These are phyloP conservation scores for Brachyalestes nurse DNA, from an alignment of 2,797 vertebrate species.

Conservation along the genomic window DNA sequence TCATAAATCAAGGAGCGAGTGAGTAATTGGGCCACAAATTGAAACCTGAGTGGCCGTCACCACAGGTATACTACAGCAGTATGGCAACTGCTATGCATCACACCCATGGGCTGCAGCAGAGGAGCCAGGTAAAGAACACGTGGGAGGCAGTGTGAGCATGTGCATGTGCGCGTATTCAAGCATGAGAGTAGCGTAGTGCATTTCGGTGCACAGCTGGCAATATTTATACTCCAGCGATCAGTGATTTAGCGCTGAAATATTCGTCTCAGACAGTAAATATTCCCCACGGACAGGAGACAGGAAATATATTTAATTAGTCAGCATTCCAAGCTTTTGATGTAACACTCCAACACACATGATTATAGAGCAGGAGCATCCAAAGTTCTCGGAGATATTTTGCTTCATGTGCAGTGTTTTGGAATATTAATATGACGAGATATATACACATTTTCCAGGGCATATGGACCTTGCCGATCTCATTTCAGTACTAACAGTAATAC, in stretches of 20 bases:
- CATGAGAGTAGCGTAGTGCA: neutral
- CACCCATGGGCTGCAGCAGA: constrained; percentile 19
- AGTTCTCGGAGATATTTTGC: neutral
- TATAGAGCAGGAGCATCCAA: neutral
- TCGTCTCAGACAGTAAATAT: neutral
- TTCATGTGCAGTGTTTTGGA: neutral
- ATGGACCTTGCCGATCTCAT: neutral
- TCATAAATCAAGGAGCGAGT: constrained; percentile 62
- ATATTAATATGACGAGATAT: neutral
- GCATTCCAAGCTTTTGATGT: neutral
- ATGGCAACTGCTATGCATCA: constrained; percentile 59
- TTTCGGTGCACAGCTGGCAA: neutral
- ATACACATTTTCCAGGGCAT: neutral
- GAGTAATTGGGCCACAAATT: constrained; percentile 62
- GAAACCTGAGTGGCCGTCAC: constrained; percentile 59
- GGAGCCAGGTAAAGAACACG: neutral
- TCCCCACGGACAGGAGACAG: neutral
- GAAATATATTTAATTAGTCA: neutral
- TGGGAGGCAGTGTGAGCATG: constrained; percentile 3
- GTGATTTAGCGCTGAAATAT: neutral
- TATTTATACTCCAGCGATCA: neutral
- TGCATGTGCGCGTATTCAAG: constrained; percentile 10
- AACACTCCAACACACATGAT: neutral
- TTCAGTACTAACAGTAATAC: neutral
- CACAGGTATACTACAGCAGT: constrained; percentile 52